phyloP scores from a whole-genome alignment of 2,888 invertebrate genomes.

The Crocallis elinguaria region DNA sequence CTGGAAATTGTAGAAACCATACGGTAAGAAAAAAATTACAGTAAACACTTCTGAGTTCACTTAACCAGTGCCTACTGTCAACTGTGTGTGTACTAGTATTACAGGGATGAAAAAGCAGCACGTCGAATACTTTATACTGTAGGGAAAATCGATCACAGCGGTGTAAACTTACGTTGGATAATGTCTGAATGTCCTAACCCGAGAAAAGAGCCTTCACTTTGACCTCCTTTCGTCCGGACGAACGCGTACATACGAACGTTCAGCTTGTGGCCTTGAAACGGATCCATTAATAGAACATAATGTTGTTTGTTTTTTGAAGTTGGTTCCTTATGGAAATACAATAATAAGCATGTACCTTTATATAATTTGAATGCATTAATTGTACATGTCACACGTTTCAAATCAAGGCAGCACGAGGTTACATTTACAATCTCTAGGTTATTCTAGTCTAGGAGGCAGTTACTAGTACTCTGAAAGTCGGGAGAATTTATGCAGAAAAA shows the following conservation, averaged over 20 bases:
- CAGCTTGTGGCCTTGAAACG: constrained; percentile 69
- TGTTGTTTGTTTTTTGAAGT: constrained; percentile 27
- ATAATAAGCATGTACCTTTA: not conserved
- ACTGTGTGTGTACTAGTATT: no score
- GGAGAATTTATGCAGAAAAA: not conserved
- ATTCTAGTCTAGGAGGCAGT: not conserved
- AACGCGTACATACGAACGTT: constrained; percentile 42
- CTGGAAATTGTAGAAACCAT: constrained; percentile 96
- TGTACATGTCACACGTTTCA: not conserved
- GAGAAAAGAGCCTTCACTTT: constrained; percentile 63
- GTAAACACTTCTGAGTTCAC: no score
- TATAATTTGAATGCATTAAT: not conserved
- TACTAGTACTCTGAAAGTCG: not conserved
- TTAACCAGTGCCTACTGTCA: no score
- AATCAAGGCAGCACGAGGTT: not conserved
- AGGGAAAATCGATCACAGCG: constrained; percentile 3
- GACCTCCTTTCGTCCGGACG: constrained; percentile 76
- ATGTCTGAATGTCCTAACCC: constrained; percentile 51
- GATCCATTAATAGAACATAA: constrained; percentile 48
- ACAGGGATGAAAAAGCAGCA: no score
- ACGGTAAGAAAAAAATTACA: constrained; percentile 77
- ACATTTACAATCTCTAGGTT: not conserved
- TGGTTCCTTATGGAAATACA: constrained; percentile 27
- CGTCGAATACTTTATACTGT: not conserved
- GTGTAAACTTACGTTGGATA: constrained; percentile 14